Percentiles rank a stretch among this genome's conserved stretches.
Conservation (phyloP, 2,888 invertebrate species). For the Spatulosminthurus flaviceps region DNA sequence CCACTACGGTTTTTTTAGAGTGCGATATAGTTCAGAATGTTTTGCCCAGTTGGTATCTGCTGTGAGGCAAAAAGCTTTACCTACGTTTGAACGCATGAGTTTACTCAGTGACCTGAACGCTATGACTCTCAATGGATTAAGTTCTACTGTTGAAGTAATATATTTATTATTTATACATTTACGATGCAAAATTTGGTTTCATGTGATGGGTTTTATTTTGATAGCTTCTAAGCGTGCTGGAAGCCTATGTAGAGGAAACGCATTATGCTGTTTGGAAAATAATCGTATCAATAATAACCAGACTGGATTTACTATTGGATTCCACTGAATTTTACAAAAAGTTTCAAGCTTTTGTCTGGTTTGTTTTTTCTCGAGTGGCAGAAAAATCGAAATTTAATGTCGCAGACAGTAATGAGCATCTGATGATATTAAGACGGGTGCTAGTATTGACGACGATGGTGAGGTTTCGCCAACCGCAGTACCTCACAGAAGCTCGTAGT, state of each 20-base stretch:
- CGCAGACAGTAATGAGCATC: constrained; percentile 53
- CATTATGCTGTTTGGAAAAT: constrained; percentile 95
- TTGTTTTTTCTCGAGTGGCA: constrained; percentile 51
- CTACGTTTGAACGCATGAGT: constrained; percentile 85
- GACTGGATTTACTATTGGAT: constrained; percentile 78
- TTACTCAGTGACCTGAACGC: constrained; percentile 93
- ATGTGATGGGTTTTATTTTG: background rate
- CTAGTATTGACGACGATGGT: constrained; percentile 52
- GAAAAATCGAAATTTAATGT: constrained; percentile 52
- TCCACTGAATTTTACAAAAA: constrained; percentile 43
- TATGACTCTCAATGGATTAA: constrained; percentile 86
- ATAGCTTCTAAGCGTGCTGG: constrained; percentile 76
- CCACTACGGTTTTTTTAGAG: constrained; percentile 89
- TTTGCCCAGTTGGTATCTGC: constrained; percentile 81
- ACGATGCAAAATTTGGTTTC: background rate
- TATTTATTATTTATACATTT: background rate
- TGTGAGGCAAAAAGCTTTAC: constrained; percentile 79
- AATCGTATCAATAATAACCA: constrained; percentile 80
- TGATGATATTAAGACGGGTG: constrained; percentile 43
- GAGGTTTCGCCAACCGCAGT: constrained; percentile 43
- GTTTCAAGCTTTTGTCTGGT: constrained; percentile 53
- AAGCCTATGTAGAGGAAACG: constrained; percentile 84
- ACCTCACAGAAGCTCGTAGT: constrained; percentile 46
- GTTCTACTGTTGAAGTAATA: constrained; percentile 74
- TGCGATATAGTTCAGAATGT: constrained; percentile 82